phyloP scores from a whole-genome alignment of 2,888 invertebrate species.

The Ophion slaviceki region DNA sequence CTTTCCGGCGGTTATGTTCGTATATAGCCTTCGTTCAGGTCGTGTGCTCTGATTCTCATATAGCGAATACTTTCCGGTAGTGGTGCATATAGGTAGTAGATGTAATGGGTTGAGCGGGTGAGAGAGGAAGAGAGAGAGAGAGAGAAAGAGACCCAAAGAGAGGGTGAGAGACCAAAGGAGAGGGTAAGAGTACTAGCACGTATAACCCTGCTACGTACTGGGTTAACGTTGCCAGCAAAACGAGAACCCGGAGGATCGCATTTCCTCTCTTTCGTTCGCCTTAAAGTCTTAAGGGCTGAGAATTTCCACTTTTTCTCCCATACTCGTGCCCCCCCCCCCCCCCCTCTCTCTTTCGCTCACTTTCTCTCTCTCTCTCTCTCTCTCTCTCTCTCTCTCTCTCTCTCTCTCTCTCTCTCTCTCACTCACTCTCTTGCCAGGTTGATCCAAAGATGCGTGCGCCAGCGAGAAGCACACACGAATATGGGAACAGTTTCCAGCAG shows the following conservation, averaged over 20 bases:
- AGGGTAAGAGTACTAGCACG: slow-evolving; percentile 48
- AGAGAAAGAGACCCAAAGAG: background rate
- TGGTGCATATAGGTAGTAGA: slow-evolving; percentile 39
- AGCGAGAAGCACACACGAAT: slow-evolving; percentile 47
- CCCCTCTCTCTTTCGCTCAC: background rate
- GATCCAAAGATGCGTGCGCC: slow-evolving; percentile 73
- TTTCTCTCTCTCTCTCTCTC: background rate
- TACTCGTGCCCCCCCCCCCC: background rate
- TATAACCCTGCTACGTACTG: slow-evolving; percentile 49
- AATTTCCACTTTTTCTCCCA: slow-evolving; percentile 52
- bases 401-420: slow-evolving; percentile 3
- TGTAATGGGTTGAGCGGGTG: slow-evolving; percentile 45
- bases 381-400: background rate
- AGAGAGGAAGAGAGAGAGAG: slow-evolving; percentile 13
- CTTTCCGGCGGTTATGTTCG: slow-evolving; percentile 67
- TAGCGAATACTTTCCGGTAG: slow-evolving; percentile 20
- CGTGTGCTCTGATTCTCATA: slow-evolving; percentile 53
- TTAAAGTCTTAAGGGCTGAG: slow-evolving; percentile 37
- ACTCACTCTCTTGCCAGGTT: slow-evolving; percentile 56
- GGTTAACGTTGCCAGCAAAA: slow-evolving; percentile 59
- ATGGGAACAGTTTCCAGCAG: slow-evolving; percentile 50
- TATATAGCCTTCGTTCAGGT: slow-evolving; percentile 53
- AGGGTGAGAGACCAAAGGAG: slow-evolving; percentile 22
- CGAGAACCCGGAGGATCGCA: slow-evolving; percentile 55
- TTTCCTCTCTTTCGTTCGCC: slow-evolving; percentile 53